Percentiles rank a stretch among this genome's conserved stretches.
phyloP scores from a whole-genome alignment of 35 echinoderm and acorn worm species.

The Amphiura filiformis region DNA sequence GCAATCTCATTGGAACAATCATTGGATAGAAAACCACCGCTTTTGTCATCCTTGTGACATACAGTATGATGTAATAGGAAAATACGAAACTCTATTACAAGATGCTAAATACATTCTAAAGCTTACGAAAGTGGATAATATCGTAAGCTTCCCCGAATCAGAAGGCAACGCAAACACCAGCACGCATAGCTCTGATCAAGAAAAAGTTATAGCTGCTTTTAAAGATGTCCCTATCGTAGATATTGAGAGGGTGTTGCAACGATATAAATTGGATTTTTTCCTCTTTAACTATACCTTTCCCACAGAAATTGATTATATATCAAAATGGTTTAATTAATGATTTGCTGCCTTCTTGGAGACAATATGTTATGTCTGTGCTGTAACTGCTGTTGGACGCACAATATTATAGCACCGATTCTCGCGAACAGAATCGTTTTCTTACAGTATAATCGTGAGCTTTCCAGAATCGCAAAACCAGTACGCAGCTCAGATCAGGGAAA shows the following conservation, averaged over 20 bases:
- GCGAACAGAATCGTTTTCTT: no score
- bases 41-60: conserved; percentile 77
- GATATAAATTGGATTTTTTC: not conserved
- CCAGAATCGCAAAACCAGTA: no score
- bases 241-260: not conserved
- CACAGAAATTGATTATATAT: no score
- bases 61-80: conserved; percentile 78
- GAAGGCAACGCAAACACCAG: not conserved
- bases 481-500: no score
- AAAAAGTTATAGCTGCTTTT: not conserved
- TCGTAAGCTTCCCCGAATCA: conserved; percentile 56
- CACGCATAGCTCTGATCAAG: not conserved
- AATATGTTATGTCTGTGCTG: no score
- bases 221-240: not conserved
- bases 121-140: conserved; percentile 6
- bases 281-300: not conserved
- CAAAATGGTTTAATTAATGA: no score
- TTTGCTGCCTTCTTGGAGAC: no score
- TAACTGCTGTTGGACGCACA: no score
- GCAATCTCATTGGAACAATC: conserved; percentile 16
- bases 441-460: no score
- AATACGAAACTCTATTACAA: conserved; percentile 76
- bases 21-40: conserved; percentile 33
- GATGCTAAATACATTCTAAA: conserved; percentile 72
- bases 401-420: no score